Conservation (phyloP, 2,797 vertebrate species). For the Poeciliopsis infans region DNA sequence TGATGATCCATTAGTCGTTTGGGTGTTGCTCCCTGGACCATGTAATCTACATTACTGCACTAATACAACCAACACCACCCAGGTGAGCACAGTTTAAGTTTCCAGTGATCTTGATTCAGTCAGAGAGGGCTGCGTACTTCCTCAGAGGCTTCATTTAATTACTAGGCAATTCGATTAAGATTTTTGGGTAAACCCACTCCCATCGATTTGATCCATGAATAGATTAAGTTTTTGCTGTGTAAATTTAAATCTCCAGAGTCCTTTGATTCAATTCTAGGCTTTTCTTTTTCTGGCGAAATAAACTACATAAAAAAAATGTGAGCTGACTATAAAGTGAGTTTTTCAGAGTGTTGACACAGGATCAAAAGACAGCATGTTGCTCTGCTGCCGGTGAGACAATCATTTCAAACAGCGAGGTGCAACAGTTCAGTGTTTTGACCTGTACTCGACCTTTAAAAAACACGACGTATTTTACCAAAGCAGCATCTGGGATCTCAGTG, state of each 20-base stretch:
- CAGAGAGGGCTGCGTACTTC: not conserved
- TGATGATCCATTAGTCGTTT: slow-evolving; percentile 26
- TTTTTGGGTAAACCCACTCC: not conserved
- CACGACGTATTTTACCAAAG: slow-evolving; percentile 2
- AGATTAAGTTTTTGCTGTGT: not conserved
- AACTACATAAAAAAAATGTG: not conserved
- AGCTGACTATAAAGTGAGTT: not conserved
- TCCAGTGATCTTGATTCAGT: not conserved
- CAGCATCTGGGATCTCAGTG: not conserved
- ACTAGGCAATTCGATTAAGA: not conserved
- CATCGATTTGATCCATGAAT: not conserved
- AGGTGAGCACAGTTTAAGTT: slow-evolving; percentile 8
- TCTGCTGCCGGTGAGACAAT: slow-evolving; percentile 1
- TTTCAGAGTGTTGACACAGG: not conserved
- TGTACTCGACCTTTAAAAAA: not conserved
- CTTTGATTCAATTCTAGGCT: not conserved
- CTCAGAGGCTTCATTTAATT: not conserved
- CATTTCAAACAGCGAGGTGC: not conserved
- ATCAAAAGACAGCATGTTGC: slow-evolving; percentile 3
- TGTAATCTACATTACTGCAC: slow-evolving; percentile 18
- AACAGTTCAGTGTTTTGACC: not conserved
- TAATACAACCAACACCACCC: slow-evolving; percentile 5
- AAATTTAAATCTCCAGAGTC: not conserved
- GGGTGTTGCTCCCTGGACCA: slow-evolving; percentile 12
- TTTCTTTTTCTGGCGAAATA: not conserved